Conservation (phyloP, 64 coral and sea anemone genomes). For the Montipora sp. region DNA sequence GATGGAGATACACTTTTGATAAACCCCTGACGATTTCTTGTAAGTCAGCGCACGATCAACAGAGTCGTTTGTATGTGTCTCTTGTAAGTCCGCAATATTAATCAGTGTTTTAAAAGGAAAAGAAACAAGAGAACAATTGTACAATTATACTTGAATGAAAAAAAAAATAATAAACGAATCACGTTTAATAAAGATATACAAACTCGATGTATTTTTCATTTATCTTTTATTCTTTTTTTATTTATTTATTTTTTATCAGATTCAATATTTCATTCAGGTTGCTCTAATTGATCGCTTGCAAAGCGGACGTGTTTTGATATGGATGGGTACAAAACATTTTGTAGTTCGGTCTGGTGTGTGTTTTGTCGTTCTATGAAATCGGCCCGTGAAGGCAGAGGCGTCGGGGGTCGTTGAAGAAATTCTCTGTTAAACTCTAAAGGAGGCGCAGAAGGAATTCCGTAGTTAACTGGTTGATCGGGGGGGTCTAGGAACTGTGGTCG, state of each 20-base stretch:
- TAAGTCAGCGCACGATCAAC: background rate
- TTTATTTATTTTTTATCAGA: too few relatives aligned
- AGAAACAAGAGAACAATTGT: too few relatives aligned
- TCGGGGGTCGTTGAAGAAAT: background rate
- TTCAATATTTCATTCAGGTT: too few relatives aligned
- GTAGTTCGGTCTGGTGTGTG: background rate
- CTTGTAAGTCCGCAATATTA: background rate
- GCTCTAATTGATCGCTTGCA: background rate
- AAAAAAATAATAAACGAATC: background rate
- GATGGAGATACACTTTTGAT: background rate
- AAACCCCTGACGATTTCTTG: background rate
- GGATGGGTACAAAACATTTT: background rate
- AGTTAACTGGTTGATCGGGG: background rate
- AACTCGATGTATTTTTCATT: too few relatives aligned
- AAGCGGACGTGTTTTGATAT: background rate
- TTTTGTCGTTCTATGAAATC: background rate
- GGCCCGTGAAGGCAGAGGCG: background rate
- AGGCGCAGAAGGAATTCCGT: background rate
- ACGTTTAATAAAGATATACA: too few relatives aligned
- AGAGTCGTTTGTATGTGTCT: background rate
- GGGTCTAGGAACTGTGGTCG: too few relatives aligned
- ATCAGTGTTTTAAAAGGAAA: too few relatives aligned
- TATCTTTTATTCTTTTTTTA: too few relatives aligned
- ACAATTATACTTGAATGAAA: too few relatives aligned
- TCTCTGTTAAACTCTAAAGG: background rate